Evolutionary conservation across 64 coral and sea anemone species (phyloP).

Genomic region (Montipora capricornis): DNA sequence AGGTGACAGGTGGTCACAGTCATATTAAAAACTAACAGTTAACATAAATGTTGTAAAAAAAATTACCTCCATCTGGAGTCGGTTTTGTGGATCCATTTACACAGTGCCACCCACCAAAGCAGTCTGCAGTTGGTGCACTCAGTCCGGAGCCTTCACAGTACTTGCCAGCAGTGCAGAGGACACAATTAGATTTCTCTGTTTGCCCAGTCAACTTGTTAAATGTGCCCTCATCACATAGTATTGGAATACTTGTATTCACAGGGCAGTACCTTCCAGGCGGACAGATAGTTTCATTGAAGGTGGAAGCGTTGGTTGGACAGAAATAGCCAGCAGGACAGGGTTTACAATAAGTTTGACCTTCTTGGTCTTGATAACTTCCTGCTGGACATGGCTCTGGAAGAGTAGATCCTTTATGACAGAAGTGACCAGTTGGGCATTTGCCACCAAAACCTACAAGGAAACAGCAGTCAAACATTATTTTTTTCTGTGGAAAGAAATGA

Average conservation of each 20-base stretch:
- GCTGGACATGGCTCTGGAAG: constrained; percentile 77
- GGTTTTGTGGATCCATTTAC: constrained; percentile 77
- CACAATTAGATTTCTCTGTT: constrained; percentile 61
- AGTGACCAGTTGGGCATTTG: constrained; percentile 79
- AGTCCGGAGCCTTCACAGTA: constrained; percentile 85
- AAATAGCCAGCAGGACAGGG: constrained; percentile 74
- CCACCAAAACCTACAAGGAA: constrained; percentile 69
- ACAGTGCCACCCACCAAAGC: constrained; percentile 96
- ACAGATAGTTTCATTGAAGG: constrained; percentile 56
- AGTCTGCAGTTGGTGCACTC: constrained; percentile 81
- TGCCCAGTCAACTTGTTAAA: constrained; percentile 88
- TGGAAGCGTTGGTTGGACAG: constrained; percentile 67
- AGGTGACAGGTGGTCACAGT: no score
- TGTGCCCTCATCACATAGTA: constrained; percentile 77
- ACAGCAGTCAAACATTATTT: neutral
- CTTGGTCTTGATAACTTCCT: constrained; percentile 86
- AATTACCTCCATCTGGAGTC: constrained; percentile 84
- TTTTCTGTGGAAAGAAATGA: neutral
- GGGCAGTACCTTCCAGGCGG: constrained; percentile 88
- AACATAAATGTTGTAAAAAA: neutral
- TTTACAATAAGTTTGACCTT: constrained; percentile 74
- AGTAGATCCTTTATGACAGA: constrained; percentile 60
- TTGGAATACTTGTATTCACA: constrained; percentile 81
- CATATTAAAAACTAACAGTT: neutral
- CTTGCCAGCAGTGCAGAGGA: constrained; percentile 88